Base-by-base conservation (phyloP, 2,888 invertebrate genomes). In the Diarsia mendica region DNA sequence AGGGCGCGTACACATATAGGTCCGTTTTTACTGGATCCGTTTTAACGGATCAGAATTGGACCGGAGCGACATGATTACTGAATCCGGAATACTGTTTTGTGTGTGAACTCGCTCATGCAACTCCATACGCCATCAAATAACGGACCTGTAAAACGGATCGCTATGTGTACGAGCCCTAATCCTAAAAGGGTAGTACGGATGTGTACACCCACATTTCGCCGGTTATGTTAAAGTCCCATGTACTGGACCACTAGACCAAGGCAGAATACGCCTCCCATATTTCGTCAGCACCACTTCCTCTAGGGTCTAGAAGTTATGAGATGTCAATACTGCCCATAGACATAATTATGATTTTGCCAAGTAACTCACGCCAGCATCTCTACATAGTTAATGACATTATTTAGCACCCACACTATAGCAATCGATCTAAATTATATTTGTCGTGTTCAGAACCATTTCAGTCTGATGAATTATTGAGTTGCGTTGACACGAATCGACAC, bases 391-490 rank as follows among this genome's bases (percentile, higher is more conserved):
- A 72, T 73, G 70, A 72, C 51, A 73, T 70, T 79, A 63, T 51
- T 39, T 61, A 70, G 63, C 66, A 58, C 46, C 79, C 15, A 60
- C 48, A 46, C 23, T 79, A 72, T 20, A 66, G 72, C 75, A 75
- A 87, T 87, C 83, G 83, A 88, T 87, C 87, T 88, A 85, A 89
- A 89, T 89, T 91, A 90, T 89, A 90, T 89, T 88, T 88, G 87
- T 76, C 85, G 86, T 86, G 86, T 86, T 85, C 73, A 58, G 86
- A 81, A 84, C 87, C 91, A 88, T 88, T 89, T 89, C 89, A 89
- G 87, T 88, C 83, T 90, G 89, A 91, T 93, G 91, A 93, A 92
- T 93, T 92, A 93, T 93, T 90, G 90, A 91, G 88, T 88, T 82
- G 85, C 90, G 92, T 91, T 93, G 93, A 92, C 91, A 90, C 84